Evolutionary conservation across 2,797 vertebrate species (phyloP), one percentile per base, ranked within the genome.

Genomic region (Crocidura indochinensis): DNA sequence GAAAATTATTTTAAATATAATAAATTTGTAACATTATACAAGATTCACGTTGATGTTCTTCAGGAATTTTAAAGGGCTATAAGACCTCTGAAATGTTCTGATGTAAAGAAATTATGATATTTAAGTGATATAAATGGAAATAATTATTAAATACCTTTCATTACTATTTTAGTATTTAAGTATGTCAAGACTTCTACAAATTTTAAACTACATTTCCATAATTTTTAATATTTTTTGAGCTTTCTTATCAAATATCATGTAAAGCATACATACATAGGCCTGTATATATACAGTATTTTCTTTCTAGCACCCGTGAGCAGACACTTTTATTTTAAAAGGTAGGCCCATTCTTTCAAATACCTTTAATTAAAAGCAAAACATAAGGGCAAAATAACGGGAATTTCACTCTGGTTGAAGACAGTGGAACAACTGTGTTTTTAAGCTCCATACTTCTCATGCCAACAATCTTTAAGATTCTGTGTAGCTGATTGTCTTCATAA

Each of bases 21-120:
- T 67, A 73, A 73, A 89, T 89, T 88, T 77, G 53, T n/a, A 53
- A 56, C 19, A 46, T 94, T 91, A 94, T 85, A 73, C 14, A 53
- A 31, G 46, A 24, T 29, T 84, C 10, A 79, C 44, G 65, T 91
- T 27, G 46, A 71, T 77, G 2, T n/a, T 67, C 10, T 24, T 73
- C 8, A 53, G 62, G 22, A 90, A 89, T 73, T 84, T 88, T 60
- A 67, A 92, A 92, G 27, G 88, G 31, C 20, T 75, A 31, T 72
- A 84, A 92, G 47, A 49, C 24, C 22, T 80, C 29, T 60, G 64
- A 74, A 81, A 81, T 82, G 60, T 73, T 91, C 76, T 56, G 27
- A 83, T 47, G 19, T 77, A 81, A 93, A 88, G 62, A 93, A 88
- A 83, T 27, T 67, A 53, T 74, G 60, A 2, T 46, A 69, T 75